Base-by-base conservation (phyloP, 1,140 invertebrate genomes). In the Parasteatoda tepidariorum region DNA sequence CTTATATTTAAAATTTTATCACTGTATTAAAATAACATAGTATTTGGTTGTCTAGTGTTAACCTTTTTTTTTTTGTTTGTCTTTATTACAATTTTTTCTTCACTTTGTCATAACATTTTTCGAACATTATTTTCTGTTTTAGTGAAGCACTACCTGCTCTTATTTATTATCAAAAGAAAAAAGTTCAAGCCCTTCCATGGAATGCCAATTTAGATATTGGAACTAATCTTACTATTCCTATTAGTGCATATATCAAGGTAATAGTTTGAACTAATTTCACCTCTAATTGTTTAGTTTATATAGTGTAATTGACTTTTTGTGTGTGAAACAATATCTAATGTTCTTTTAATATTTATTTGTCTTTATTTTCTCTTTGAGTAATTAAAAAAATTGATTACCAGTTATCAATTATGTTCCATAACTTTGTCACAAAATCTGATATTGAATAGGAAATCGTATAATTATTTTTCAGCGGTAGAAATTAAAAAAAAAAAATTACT, bases 121-220 rank as follows among this genome's bases (percentile, higher is more conserved):
- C 4, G 9, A n/a, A 13, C 38, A 13, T 0, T 48, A 48, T 59
- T 5, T 64, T 85, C n/a, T n/a, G n/a, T 54, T 88, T 85, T 87
- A 90, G 90, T 75, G 89, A 91, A 84, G 90, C 90, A n/a, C 84
- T 91, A 30, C 89, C 90, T 48, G 88, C 89, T 24, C 86, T 91
- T 61, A 89, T 89, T 83, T 89, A 88, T 71, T 91, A 90, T 85
- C 89, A 90, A 83, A 88, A 89, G 57, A 86, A 88, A 55, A 87
- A 89, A 71, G 86, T 89, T 5, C 85, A 87, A 41, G 89, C 89
- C 18, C 87, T 88, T 3, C 88, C 90, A 9, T 91, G 90, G 90
- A 91, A 91, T 86, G 88, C 88, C 79, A 86, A 87, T 11, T 85
- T 91, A 59, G 88, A 91, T 79, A 89, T 91, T 61, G 90, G 90